phyloP scores from a whole-genome alignment of 2,113 vertebrate genomes.

The Pedetes capensis region DNA sequence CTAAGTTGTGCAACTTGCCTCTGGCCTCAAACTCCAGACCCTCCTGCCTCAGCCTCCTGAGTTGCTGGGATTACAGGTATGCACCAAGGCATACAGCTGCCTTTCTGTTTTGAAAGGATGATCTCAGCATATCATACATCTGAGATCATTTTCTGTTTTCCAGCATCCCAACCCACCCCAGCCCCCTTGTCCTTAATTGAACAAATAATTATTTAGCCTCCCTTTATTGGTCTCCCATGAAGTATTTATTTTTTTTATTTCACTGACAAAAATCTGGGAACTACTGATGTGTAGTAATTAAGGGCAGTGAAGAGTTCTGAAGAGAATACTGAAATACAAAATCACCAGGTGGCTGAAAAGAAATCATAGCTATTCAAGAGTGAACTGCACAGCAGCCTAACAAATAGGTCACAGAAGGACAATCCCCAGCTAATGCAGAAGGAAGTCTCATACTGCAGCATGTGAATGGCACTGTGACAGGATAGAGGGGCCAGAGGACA shows the following conservation, averaged over 20 bases:
- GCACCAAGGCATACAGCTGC: no score
- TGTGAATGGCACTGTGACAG: not conserved
- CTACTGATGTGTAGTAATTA: not conserved
- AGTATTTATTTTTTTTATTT: not conserved
- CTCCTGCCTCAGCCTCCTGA: no score
- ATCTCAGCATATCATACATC: not conserved
- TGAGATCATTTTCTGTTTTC: not conserved
- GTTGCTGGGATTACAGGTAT: no score
- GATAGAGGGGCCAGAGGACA: not conserved
- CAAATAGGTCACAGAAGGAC: not conserved
- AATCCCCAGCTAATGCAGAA: not conserved
- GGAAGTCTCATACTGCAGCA: not conserved
- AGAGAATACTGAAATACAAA: constrained; percentile 22
- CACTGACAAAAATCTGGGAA: constrained; percentile 23
- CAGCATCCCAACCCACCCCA: not conserved
- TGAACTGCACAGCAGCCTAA: not conserved
- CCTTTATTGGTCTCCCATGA: not conserved
- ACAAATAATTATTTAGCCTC: not conserved
- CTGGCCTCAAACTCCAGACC: no score
- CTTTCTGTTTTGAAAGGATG: not conserved
- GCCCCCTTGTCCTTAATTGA: not conserved
- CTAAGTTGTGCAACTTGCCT: no score
- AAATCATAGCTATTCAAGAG: not conserved
- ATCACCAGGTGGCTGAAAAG: not conserved
- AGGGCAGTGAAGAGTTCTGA: not conserved